Conservation (phyloP, 2,797 vertebrate species). For the Kryptopterus vitreolus region DNA sequence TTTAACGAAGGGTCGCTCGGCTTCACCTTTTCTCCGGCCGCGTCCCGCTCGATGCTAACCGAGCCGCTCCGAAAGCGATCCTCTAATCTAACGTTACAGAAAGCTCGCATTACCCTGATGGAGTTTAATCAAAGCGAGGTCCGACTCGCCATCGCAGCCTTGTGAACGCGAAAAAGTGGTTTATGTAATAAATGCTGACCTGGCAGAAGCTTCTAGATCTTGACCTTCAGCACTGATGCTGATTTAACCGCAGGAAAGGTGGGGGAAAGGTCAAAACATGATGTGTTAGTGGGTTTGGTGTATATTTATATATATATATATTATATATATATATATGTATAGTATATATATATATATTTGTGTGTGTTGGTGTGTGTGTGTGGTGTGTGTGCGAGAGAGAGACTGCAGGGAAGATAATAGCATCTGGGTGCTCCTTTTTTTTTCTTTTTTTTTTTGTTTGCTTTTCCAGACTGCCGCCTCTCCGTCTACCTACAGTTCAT, state of each 20-base stretch:
- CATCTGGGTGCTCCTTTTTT: conserved; percentile 1
- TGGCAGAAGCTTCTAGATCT: not conserved
- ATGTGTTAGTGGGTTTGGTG: too few species aligned
- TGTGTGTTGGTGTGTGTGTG: not conserved
- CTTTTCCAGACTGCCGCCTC: conserved; percentile 48
- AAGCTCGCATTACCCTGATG: conserved; percentile 4
- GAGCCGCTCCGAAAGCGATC: conserved; percentile 2
- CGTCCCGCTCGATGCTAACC: not conserved
- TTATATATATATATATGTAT: too few species aligned
- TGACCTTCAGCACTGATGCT: conserved; percentile 6
- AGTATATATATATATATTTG: too few species aligned
- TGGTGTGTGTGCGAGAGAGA: not conserved
- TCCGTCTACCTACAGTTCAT: conserved; percentile 44
- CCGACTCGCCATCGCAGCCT: not conserved
- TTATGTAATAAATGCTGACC: not conserved
- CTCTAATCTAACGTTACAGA: conserved; percentile 6
- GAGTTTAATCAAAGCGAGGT: conserved; percentile 8
- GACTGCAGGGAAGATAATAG: not conserved
- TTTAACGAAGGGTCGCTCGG: not conserved
- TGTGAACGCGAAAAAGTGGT: too few species aligned
- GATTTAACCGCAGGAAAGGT: not conserved
- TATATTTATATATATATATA: too few species aligned
- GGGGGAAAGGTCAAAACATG: too few species aligned
- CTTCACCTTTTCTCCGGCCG: not conserved
- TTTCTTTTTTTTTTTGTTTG: conserved; percentile 50